Evolutionary conservation across 2,797 vertebrate species (phyloP).

Genomic region (Anisognathus igniventris): DNA sequence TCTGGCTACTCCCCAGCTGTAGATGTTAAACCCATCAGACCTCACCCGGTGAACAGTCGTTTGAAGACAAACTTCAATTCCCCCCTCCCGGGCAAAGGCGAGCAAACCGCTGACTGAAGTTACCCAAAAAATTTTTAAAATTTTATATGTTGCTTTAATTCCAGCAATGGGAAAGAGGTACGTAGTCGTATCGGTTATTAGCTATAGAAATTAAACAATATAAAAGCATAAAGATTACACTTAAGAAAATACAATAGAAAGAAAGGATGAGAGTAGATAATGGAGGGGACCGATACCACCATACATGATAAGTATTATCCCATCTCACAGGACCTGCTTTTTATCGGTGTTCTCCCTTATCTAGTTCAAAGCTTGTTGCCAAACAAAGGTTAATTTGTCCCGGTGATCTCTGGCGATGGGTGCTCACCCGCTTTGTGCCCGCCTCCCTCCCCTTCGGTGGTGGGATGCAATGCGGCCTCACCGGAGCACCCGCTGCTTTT

Average conservation of each 20-base stretch:
- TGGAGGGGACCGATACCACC: neutral
- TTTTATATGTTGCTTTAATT: neutral
- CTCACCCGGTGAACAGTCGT: neutral
- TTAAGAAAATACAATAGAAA: neutral
- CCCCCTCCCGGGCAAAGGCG: neutral
- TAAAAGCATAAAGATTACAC: neutral
- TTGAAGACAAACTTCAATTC: neutral
- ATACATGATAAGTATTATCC: neutral
- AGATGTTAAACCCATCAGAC: neutral
- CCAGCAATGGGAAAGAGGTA: neutral
- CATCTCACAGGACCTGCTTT: neutral
- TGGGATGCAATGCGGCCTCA: too few relatives aligned
- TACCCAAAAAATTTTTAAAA: neutral
- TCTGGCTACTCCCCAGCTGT: neutral
- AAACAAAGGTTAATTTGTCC: neutral
- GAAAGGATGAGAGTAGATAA: neutral
- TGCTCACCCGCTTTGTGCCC: neutral
- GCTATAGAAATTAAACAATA: neutral
- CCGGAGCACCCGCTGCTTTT: neutral
- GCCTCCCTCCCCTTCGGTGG: accelerated
- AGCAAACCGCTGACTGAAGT: neutral
- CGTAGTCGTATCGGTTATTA: neutral
- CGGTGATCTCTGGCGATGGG: neutral
- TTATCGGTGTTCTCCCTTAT: neutral
- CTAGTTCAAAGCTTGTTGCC: neutral